phyloP scores from a whole-genome alignment of 2,888 invertebrate genomes.

The Pollenia amentaria region DNA sequence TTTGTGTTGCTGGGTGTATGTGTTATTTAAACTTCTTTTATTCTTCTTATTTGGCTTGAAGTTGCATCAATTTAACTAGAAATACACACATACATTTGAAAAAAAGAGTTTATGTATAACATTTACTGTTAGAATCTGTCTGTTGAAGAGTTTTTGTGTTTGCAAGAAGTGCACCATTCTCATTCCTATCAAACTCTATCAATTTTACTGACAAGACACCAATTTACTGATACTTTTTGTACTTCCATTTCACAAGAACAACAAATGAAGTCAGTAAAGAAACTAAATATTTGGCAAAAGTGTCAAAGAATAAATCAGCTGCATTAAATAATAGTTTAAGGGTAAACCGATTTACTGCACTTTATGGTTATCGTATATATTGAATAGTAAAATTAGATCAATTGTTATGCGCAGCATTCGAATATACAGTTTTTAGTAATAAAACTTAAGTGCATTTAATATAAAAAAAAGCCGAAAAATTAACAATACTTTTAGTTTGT shows the following conservation, averaged over 20 bases:
- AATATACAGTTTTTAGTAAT: no score
- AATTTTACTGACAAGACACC: constrained; percentile 66
- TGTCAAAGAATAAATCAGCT: background rate
- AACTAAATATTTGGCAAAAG: background rate
- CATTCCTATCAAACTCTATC: constrained; percentile 63
- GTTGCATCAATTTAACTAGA: constrained; percentile 8
- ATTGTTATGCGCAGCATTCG: no score
- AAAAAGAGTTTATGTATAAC: background rate
- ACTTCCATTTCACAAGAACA: background rate
- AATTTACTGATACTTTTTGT: constrained; percentile 30
- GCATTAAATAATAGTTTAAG: background rate
- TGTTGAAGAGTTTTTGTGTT: background rate
- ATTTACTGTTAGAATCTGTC: constrained; percentile 2
- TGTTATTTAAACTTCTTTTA: constrained; percentile 23
- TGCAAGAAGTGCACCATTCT: constrained; percentile 33
- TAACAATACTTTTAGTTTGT: no score
- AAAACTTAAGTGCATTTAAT: no score
- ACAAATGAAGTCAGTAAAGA: background rate
- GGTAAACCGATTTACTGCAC: constrained; percentile 11
- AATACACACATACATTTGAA: background rate
- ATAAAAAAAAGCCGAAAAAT: no score
- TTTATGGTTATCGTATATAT: background rate
- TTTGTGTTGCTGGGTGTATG: background rate
- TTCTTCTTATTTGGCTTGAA: constrained; percentile 38
- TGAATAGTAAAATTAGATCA: no score